Conservation (phyloP, 1,140 invertebrate genomes). For the Dreissena polymorpha region DNA sequence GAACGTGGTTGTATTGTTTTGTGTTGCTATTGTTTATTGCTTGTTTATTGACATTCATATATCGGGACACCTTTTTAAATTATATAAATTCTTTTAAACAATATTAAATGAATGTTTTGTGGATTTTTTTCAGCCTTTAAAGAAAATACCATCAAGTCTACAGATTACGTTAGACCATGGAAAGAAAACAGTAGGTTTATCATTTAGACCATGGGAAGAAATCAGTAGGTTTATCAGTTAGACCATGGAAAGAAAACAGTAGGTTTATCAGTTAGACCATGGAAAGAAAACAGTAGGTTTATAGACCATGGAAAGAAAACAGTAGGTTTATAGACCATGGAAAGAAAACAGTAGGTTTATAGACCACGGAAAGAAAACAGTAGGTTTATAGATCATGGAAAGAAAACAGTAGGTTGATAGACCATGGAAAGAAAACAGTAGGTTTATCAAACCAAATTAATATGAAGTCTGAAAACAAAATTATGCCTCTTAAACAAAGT, state of each 20-base stretch:
- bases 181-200: constrained; percentile 86
- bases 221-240: too few species aligned
- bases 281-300: constrained; percentile 91
- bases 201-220: not conserved
- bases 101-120: too few species aligned
- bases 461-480: too few species aligned
- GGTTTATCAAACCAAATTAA: too few species aligned
- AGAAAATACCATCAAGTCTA: constrained; percentile 88
- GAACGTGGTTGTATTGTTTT: constrained; percentile 1
- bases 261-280: constrained; percentile 92
- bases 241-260: constrained; percentile 91
- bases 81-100: too few species aligned
- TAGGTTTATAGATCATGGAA: constrained; percentile 94
- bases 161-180: constrained; percentile 93
- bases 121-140: constrained; percentile 58
- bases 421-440: constrained; percentile 90
- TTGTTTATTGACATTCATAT: too few species aligned
- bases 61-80: too few species aligned
- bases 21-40: not conserved
- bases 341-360: constrained; percentile 91
- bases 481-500: too few species aligned
- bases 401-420: constrained; percentile 92
- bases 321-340: constrained; percentile 94
- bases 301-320: constrained; percentile 93
- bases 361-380: constrained; percentile 91